These are phyloP conservation scores for Verasper variegatus DNA, from an alignment of 2,113 vertebrate species.

Conservation along the genomic window DNA sequence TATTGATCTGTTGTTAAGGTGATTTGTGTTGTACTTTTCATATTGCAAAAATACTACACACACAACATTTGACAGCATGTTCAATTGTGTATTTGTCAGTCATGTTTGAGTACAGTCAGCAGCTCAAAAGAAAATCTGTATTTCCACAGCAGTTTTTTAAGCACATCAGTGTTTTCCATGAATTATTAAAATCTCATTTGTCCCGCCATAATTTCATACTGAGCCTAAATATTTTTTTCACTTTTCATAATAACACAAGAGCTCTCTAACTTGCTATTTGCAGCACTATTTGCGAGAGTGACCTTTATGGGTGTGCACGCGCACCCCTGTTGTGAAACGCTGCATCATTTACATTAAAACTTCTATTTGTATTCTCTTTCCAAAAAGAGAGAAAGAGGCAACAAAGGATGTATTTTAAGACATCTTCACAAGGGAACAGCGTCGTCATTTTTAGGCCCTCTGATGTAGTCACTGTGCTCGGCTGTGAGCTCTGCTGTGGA, in stretches of 20 bases:
- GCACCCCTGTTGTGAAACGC: not conserved
- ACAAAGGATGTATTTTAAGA: conserved; percentile 18
- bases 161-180: not conserved
- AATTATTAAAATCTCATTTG: too few relatives aligned
- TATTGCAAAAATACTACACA: conserved; percentile 14
- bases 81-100: too few relatives aligned
- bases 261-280: too few relatives aligned
- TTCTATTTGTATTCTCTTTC: too few relatives aligned
- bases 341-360: too few relatives aligned
- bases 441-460: conserved; percentile 28
- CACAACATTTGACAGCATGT: conserved; percentile 18
- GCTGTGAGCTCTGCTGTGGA: conserved; percentile 38
- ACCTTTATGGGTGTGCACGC: not conserved
- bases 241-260: too few relatives aligned
- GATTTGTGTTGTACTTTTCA: conserved; percentile 1
- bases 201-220: too few relatives aligned
- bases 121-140: too few relatives aligned
- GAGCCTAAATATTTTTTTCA: not conserved
- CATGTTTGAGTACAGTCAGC: too few relatives aligned
- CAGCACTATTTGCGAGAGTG: too few relatives aligned
- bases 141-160: conserved; percentile 3
- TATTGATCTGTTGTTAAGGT: conserved; percentile 8
- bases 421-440: conserved; percentile 11
- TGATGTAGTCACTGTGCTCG: conserved; percentile 11
- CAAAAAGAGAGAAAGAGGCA: not conserved